phyloP scores from a whole-genome alignment of 2,113 vertebrate species.

The Pica pica region DNA sequence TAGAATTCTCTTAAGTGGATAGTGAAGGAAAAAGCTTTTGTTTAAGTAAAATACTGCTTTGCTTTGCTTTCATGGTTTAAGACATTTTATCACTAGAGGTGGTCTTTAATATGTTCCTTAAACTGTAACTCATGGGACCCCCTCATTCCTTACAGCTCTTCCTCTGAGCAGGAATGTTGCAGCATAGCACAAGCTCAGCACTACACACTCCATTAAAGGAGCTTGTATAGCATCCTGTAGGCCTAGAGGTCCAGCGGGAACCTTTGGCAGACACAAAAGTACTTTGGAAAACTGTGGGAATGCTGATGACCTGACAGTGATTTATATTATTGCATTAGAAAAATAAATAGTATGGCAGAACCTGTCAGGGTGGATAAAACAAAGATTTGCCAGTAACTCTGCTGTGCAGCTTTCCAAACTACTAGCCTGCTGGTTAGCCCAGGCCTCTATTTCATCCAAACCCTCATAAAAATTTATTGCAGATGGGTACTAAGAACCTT shows the following conservation, averaged over 20 bases:
- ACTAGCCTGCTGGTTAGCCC: not conserved
- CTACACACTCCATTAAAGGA: not conserved
- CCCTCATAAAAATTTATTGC: conserved; percentile 12
- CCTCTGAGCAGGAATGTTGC: not conserved
- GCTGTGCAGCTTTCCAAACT: conserved; percentile 1
- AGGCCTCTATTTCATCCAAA: not conserved
- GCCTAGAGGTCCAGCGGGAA: not conserved
- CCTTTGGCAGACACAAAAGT: not conserved
- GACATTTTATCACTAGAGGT: not conserved
- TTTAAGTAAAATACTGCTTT: not conserved
- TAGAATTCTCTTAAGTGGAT: not conserved
- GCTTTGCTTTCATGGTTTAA: not conserved
- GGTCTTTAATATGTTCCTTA: not conserved
- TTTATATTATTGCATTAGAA: conserved; percentile 11
- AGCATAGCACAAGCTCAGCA: not conserved
- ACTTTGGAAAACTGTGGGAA: not conserved
- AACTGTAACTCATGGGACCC: not conserved
- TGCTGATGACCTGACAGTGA: not conserved
- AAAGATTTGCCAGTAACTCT: not conserved
- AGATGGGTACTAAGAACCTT: not conserved
- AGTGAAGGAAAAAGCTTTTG: not conserved
- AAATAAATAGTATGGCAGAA: conserved; percentile 11
- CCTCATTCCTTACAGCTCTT: not conserved
- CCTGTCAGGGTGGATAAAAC: not conserved
- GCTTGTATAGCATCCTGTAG: not conserved